Conservation (phyloP, 2,797 vertebrate genomes). For the Ctenochaetus hawaiiensis region DNA sequence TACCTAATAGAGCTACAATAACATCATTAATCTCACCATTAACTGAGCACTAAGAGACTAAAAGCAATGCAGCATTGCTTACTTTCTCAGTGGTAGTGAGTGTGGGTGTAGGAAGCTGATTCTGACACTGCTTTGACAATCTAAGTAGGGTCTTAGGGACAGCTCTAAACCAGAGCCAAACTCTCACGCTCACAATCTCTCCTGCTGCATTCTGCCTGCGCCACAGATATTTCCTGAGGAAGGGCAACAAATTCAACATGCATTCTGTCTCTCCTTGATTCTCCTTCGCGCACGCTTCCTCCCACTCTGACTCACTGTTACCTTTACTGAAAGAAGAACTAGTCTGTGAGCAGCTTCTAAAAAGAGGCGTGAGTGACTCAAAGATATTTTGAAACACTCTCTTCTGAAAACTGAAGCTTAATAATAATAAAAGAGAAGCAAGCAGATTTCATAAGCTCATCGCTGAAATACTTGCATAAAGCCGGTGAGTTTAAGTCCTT, state of each 20-base stretch:
- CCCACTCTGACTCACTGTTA: slow-evolving; percentile 64
- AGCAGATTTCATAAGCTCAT: slow-evolving; percentile 7
- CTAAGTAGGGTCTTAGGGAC: slow-evolving; percentile 36
- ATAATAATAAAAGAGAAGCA: background rate
- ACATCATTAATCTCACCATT: slow-evolving; percentile 6
- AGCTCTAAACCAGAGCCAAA: slow-evolving; percentile 59
- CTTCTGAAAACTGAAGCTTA: background rate
- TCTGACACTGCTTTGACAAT: slow-evolving; percentile 52
- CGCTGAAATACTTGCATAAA: background rate
- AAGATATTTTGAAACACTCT: slow-evolving; percentile 34
- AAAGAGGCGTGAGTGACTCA: slow-evolving; percentile 7
- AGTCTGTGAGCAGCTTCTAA: slow-evolving; percentile 19
- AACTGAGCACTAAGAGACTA: background rate
- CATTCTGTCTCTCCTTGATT: slow-evolving; percentile 69
- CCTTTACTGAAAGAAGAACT: slow-evolving; percentile 60
- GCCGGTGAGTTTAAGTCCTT: background rate
- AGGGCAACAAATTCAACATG: slow-evolving; percentile 75
- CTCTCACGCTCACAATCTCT: slow-evolving; percentile 79
- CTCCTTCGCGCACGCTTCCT: slow-evolving; percentile 50
- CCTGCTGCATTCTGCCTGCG: slow-evolving; percentile 61
- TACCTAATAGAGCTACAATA: background rate
- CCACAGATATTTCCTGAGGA: slow-evolving; percentile 88
- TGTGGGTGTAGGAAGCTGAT: slow-evolving; percentile 28
- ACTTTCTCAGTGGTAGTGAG: slow-evolving; percentile 30
- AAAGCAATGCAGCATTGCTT: slow-evolving; percentile 20